These are phyloP conservation scores for Pygocentrus nattereri DNA, from an alignment of 2,797 vertebrate species.

Conservation along the genomic window DNA sequence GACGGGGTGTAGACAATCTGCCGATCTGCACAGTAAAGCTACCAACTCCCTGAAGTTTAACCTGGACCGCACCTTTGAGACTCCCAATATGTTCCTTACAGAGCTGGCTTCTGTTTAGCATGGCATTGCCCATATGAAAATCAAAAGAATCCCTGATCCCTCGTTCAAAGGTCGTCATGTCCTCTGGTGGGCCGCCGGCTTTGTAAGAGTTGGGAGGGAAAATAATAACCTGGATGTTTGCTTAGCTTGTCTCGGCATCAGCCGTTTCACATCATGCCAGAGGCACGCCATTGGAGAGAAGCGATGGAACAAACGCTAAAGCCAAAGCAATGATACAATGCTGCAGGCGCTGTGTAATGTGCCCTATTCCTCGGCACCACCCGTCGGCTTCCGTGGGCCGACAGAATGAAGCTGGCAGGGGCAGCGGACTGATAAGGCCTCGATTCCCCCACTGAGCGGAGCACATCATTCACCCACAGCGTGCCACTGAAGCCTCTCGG, in stretches of 20 bases:
- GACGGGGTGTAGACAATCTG: background rate
- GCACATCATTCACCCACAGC: constrained; percentile 37
- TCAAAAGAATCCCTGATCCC: constrained; percentile 18
- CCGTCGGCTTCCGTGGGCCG: constrained; percentile 23
- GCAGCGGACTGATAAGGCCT: constrained; percentile 45
- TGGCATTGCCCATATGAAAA: constrained; percentile 35
- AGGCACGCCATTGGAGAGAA: constrained; percentile 29
- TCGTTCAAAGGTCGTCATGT: constrained; percentile 37
- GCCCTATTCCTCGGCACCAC: constrained; percentile 34
- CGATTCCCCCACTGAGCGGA: constrained; percentile 1
- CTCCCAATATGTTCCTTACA: constrained; percentile 22
- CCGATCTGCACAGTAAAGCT: too few species aligned
- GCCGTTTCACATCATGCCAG: constrained; percentile 46
- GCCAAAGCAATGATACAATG: constrained; percentile 34
- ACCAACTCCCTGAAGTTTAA: constrained; percentile 19
- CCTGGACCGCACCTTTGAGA: constrained; percentile 31
- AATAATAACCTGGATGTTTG: constrained; percentile 46
- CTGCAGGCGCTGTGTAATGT: constrained; percentile 40
- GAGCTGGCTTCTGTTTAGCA: constrained; percentile 23
- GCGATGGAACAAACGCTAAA: constrained; percentile 21
- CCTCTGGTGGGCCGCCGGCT: constrained; percentile 9
- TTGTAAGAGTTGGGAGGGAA: background rate
- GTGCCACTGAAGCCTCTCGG: constrained; percentile 1
- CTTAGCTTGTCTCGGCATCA: constrained; percentile 46
- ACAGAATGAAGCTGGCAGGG: constrained; percentile 51